Evolutionary conservation across 2,113 vertebrate species (phyloP), one percentile per base, ranked within the genome.

Genomic region (Crotalus helleri): DNA sequence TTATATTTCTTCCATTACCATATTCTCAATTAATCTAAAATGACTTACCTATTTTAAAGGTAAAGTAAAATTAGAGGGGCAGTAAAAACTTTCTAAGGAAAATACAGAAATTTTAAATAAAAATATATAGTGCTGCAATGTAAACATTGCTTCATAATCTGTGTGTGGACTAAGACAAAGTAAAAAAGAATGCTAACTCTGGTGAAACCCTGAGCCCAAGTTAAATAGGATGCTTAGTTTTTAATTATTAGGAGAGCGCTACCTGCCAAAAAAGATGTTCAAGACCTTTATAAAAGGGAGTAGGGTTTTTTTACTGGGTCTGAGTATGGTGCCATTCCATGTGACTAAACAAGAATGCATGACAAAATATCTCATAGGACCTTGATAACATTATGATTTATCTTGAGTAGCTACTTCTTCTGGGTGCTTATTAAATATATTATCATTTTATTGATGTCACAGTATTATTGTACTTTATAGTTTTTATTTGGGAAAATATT

Each of bases 311-410:
- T 74, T 17, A 29, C 13, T 74, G 64, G 64, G 13, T 12, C 13
- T 15, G 64, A 69, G 12, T n/a, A 29, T 69, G 64, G 13, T 74
- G 64, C 12, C 64, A 74, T 33, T 33, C 29, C 64, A 33, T 74
- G 64, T 33, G 29, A 74, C 29, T 15, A 69, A 69, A n/a, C 29
- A 13, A 69, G 29, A 87, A 91, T 91, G 51, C n/a, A 54, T 54
- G 21, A 54, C 13, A 26, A n/a, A 85, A 74, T 85, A 13, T 91
- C 51, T 44, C 33, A 44, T 55, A 26, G 53, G 33, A 7, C 53
- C 74, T 44, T 5, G 29, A 53, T 49, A 61, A 94, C 89, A 21
- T 55, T 85, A 93, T 92, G 88, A 93, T 92, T 94, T 95, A 13
- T 64, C 57, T 69, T 8, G 51, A 93, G 51, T 0, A 92, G 44